Base-by-base conservation (phyloP, 1,140 invertebrate species). In the Proctacanthus coquilletti region DNA sequence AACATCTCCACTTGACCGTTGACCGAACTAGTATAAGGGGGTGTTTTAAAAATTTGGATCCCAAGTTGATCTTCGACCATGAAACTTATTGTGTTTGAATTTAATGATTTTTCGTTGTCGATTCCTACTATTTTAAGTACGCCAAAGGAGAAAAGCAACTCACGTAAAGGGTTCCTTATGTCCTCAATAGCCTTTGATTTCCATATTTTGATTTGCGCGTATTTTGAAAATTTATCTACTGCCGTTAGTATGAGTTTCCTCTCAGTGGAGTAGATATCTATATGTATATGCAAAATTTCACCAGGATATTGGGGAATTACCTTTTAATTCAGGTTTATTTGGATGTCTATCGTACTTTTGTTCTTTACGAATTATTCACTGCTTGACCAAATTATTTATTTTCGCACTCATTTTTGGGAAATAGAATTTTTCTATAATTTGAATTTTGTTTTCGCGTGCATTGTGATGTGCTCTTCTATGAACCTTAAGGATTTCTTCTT, bases 201-300 rank as follows among this genome's bases (percentile, higher is more conserved):
- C 5, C 42, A 2, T 8, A 40, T 18, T 14, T 38, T 38, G 10
- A 35, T 14, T 38, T 42, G 38, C 1, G 35, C 41, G 23, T 38
- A 40, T 32, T 45, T 45, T 9, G 41, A 42, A 19, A 45, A 45
- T 34, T 45, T 45, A 20, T 42, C 41, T 17, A 45, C 35, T 8
- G 38, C 38, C 3, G 38, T 42, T n/a, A 45, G 31, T 10, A 42
- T 18, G 34, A 31, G 2, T 5, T 38, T 2, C 18, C 27, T 34
- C 29, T 40, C 8, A 3, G 38, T 36, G n/a, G 9, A 4, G 11
- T 38, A 42, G 20, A 8, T 14, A 5, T 14, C 10, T 35, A 40
- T 3, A 43, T 43, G 29, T 43, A 43, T 40, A 21, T 44, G 39
- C 6, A 44, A 18, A 18, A 36, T 41, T n/a, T 44, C 30, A 13